phyloP scores from a whole-genome alignment of 2,888 invertebrate genomes.

The Himalopsyche kuldschensis region DNA sequence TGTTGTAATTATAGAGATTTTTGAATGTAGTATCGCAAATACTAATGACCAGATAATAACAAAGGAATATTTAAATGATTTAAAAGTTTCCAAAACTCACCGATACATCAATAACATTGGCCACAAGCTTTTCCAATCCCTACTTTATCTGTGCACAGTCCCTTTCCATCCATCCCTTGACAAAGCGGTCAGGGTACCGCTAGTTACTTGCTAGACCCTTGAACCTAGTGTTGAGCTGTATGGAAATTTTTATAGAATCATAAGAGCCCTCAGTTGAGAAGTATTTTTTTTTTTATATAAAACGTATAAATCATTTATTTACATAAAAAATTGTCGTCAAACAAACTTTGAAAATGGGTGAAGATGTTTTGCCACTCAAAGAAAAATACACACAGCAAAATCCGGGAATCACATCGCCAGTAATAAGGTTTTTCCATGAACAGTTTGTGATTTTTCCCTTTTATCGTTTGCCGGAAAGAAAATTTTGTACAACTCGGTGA shows the following conservation, averaged over 20 bases:
- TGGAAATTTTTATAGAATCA: not conserved
- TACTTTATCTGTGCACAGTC: not conserved
- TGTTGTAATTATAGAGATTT: too few species aligned
- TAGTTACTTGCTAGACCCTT: conserved; percentile 7
- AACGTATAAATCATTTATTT: too few species aligned
- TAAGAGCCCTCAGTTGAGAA: not conserved
- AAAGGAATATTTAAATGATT: not conserved
- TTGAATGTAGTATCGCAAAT: not conserved
- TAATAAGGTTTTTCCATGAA: too few species aligned
- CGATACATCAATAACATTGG: not conserved
- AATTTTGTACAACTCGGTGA: too few species aligned
- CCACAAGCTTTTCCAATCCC: not conserved
- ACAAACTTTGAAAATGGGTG: too few species aligned
- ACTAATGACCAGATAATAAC: not conserved
- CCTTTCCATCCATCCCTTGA: not conserved
- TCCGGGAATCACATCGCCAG: too few species aligned
- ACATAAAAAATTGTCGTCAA: too few species aligned
- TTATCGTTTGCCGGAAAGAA: too few species aligned
- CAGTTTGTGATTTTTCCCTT: too few species aligned
- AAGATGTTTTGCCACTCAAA: too few species aligned
- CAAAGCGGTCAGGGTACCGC: conserved; percentile 13
- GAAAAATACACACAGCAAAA: too few species aligned
- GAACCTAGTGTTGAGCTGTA: not conserved
- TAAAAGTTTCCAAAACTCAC: not conserved
- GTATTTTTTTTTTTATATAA: too few species aligned